A percentile compares a stretch with the other conserved stretches of the same genome.
Conservation (phyloP, 2,888 invertebrate species). For the Laspeyria flexula region DNA sequence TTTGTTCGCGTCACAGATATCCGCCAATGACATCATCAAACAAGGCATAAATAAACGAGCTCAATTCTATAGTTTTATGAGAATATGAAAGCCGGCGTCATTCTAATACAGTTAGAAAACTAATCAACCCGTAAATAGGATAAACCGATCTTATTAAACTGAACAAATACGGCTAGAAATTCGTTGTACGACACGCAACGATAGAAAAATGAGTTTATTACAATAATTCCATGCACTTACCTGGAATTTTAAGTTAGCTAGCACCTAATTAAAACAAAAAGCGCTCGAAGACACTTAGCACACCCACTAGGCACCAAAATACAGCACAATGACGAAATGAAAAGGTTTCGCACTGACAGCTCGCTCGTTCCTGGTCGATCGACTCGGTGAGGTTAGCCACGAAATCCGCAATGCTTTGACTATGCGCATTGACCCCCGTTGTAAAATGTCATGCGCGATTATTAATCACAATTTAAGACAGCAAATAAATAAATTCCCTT, state of each 20-base stretch:
- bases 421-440: slow-evolving; percentile 80
- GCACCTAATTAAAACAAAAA: slow-evolving; percentile 66
- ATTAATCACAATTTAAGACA: slow-evolving; percentile 5
- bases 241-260: slow-evolving; percentile 65
- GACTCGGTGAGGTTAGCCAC: slow-evolving; percentile 77
- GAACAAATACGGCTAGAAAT: background rate
- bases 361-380: slow-evolving; percentile 64
- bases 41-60: slow-evolving; percentile 21
- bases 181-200: background rate
- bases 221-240: slow-evolving; percentile 55
- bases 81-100: slow-evolving; percentile 22
- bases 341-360: slow-evolving; percentile 72
- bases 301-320: slow-evolving; percentile 81
- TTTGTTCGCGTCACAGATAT: slow-evolving; percentile 42
- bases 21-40: slow-evolving; percentile 64
- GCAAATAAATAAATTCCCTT: slow-evolving; percentile 2
- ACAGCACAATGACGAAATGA: slow-evolving; percentile 70
- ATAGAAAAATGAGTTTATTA: background rate
- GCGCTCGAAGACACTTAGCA: slow-evolving; percentile 70
- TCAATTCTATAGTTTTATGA: background rate
- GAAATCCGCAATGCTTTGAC: slow-evolving; percentile 85
- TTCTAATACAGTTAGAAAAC: slow-evolving; percentile 9
- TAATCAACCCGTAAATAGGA: slow-evolving; percentile 5
- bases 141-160: slow-evolving; percentile 1
- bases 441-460: slow-evolving; percentile 77